These are phyloP conservation scores for Mimas tiliae DNA, from an alignment of 2,888 invertebrate genomes.

Conservation along the genomic window DNA sequence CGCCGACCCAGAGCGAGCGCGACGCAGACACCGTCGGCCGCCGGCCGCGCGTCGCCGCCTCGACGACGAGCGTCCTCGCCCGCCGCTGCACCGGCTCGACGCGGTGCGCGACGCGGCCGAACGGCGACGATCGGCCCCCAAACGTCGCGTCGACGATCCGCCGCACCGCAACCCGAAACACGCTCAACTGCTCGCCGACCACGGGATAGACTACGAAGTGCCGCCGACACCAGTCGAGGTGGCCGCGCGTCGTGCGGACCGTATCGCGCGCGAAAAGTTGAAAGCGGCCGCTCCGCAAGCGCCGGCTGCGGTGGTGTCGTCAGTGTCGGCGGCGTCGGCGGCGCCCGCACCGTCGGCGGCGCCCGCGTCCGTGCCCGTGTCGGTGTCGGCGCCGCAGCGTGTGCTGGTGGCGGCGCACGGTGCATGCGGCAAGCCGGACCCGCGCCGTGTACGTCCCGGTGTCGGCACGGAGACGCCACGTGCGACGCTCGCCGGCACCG, in stretches of 20 bases:
- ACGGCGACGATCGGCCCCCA: conserved; percentile 90
- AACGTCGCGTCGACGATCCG: conserved; percentile 89
- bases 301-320: conserved; percentile 41
- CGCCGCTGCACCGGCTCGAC: conserved; percentile 86
- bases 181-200: conserved; percentile 92
- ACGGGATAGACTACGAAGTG: conserved; percentile 93
- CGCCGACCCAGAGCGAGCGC: conserved; percentile 94
- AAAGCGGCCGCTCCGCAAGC: conserved; percentile 64
- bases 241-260: conserved; percentile 91
- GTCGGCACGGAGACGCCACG: conserved; percentile 71
- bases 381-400: conserved; percentile 54
- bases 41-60: conserved; percentile 88
- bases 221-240: conserved; percentile 93
- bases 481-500: conserved; percentile 51
- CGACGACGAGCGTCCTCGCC: conserved; percentile 82
- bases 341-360: conserved; percentile 41
- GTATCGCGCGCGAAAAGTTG: conserved; percentile 93
- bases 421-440: conserved; percentile 49
- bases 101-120: conserved; percentile 90
- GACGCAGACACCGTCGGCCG: conserved; percentile 93
- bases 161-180: conserved; percentile 92
- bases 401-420: conserved; percentile 48
- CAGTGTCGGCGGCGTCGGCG: conserved; percentile 37
- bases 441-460: conserved; percentile 48
- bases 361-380: conserved; percentile 74